Base-by-base conservation (phyloP, 2,797 vertebrate species). In the Hybognathus amarus region DNA sequence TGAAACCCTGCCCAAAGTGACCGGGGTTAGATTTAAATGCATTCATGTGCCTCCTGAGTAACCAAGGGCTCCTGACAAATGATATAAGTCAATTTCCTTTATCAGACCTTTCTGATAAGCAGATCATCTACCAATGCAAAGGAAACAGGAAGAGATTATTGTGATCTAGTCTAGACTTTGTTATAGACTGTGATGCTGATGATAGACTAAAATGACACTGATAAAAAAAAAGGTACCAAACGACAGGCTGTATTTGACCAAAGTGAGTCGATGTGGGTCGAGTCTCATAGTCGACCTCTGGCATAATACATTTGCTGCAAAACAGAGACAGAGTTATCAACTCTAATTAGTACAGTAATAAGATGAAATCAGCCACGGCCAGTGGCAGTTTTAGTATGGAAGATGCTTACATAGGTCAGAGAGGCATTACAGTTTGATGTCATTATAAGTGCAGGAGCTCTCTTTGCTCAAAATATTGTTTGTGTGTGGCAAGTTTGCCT, bases 261-360 rank as follows among this genome's bases (percentile, higher is more conserved):
- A n/a, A 61, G 75, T 56, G 61, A 84, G 71, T 81, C 66, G 78
- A 22, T 63, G 59, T 87, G 86, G 89, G 61, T 78, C 82, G n/a
- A 86, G 80, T 64, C 79, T 7, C 38, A 68, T 64, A 84, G 45
- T 56, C 66, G 74, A 68, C 17, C 24, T 61, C 73, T 82, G 83
- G 59, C 40, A 66, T 80, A 79, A 83, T 84, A 75, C 81, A 64
- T 80, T 71, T 86, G 80, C 82, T 77, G 67, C 79, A 74, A 78
- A 86, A 75, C 79, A 77, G 77, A 85, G 83, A 77, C 75, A 27
- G 47, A 87, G 87, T 91, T 87, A 86, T 90, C 85, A 88, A 86
- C 88, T 92, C 90, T 90, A 91, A 93, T 92, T 91, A 91, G 89
- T 92, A 91, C 91, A 92, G 86, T 90, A 93, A 93, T 92, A 91